A percentile compares a stretch with the other conserved stretches of the same genome.
These are phyloP conservation scores for Eupithecia insigniata DNA, from an alignment of 2,888 invertebrate species.

Conservation along the genomic window DNA sequence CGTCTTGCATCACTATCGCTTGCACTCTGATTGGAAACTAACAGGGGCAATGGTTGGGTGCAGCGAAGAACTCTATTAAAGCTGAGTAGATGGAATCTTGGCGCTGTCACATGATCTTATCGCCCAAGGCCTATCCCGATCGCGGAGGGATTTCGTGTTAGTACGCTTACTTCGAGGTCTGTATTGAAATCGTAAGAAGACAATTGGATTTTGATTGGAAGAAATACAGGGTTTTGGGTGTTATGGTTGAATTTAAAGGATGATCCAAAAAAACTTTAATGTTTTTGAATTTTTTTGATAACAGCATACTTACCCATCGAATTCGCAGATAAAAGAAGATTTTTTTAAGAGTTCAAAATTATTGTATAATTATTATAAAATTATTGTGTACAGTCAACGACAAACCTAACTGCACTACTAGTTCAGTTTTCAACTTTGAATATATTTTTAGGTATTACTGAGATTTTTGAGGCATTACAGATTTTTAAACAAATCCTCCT, in stretches of 20 bases:
- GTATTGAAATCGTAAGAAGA: conserved; percentile 30
- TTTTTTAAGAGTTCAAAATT: no score
- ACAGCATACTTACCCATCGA: no score
- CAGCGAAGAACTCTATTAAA: conserved; percentile 76
- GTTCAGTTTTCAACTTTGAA: no score
- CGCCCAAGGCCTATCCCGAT: conserved; percentile 65
- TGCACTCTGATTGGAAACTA: conserved; percentile 51
- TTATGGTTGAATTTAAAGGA: not conserved
- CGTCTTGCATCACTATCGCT: conserved; percentile 48
- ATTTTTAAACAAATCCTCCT: not conserved
- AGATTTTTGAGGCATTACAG: not conserved
- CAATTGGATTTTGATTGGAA: not conserved
- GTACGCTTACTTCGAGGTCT: conserved; percentile 46
- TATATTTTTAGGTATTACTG: not conserved
- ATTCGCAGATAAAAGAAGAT: no score
- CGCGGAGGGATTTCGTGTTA: conserved; percentile 50
- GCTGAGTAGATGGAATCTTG: conserved; percentile 72
- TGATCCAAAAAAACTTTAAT: not conserved
- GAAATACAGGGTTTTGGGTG: not conserved
- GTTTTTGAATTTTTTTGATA: no score
- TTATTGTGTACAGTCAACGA: not conserved
- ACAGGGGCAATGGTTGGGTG: conserved; percentile 70
- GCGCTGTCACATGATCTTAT: conserved; percentile 71
- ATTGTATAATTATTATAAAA: no score
- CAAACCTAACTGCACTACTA: not conserved